These are phyloP conservation scores for Drosophila acutilabella DNA, from an alignment of 2,888 invertebrate genomes.

Conservation along the genomic window DNA sequence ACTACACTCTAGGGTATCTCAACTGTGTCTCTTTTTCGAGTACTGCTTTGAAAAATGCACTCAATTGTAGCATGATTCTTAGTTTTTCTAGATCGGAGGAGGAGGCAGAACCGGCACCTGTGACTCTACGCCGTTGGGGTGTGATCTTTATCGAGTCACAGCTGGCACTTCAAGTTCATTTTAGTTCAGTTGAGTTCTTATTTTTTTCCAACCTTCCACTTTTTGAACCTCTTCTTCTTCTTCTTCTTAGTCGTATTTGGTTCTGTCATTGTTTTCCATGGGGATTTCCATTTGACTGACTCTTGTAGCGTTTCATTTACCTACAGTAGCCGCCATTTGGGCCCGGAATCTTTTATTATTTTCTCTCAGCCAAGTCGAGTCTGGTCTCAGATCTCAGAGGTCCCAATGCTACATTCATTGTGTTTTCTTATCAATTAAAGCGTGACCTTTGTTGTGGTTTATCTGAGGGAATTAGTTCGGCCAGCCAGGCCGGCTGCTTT, in stretches of 20 bases:
- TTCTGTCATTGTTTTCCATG: constrained; percentile 56
- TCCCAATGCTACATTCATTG: constrained; percentile 19
- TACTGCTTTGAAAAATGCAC: constrained; percentile 56
- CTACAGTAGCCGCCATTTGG: constrained; percentile 50
- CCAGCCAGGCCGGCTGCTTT: constrained; percentile 63
- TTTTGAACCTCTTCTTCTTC: constrained; percentile 10
- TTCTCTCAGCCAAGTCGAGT: constrained; percentile 2
- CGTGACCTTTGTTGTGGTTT: constrained; percentile 81
- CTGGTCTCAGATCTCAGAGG: constrained; percentile 5
- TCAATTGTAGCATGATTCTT: constrained; percentile 73
- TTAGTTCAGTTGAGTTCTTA: constrained; percentile 39
- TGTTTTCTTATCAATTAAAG: constrained; percentile 76
- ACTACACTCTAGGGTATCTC: constrained; percentile 32
- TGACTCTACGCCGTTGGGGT: constrained; percentile 54
- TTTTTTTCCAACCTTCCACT: constrained; percentile 12
- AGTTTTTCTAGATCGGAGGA: constrained; percentile 34
- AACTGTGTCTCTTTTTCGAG: constrained; percentile 11
- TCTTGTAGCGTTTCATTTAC: constrained; percentile 45
- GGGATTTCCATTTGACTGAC: constrained; percentile 65
- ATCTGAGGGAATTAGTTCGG: constrained; percentile 75
- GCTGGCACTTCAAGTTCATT: constrained; percentile 67
- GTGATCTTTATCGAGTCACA: constrained; percentile 74
- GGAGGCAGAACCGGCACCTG: constrained; percentile 44
- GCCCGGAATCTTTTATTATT: constrained; percentile 33
- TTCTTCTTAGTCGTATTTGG: constrained; percentile 20